Evolutionary conservation across 2,113 vertebrate species (phyloP), one percentile per base, ranked within the genome.

Genomic region (Nansenia antarctica): DNA sequence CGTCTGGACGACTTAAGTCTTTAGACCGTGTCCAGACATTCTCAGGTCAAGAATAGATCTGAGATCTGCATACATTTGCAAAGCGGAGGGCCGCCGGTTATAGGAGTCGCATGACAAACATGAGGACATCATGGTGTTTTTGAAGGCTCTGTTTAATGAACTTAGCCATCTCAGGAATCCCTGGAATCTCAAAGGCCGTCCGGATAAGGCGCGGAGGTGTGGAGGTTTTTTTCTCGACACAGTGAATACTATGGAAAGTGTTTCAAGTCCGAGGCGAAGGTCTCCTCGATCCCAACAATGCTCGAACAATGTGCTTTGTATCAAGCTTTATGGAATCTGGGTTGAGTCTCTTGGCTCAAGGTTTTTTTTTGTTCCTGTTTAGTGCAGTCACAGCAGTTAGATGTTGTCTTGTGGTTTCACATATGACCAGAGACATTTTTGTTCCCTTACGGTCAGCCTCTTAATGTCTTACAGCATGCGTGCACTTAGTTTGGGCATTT

Each of bases 401-500:
- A 61, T 74, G 62, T 55, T 26, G 57, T 30, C 60, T 24, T 32
- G 20, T 35, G 59, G 62, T 77, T 68, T 78, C 11, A 64, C 45
- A 67, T 77, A 72, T 45, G 67, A 71, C 54, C 14, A 1, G 69
- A 67, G 61, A 53, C 62, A 45, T 45, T 37, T 67, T 65, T 67
- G 15, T 71, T 58, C 57, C n/a, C 45, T 49, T 7, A 20, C 8
- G 39, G 39, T 42, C 14, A 42, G 39, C 68, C 18, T 81, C 29
- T 84, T n/a, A 87, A 87, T 86, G 67, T 68, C 77, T 68, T 29
- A 30, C 87, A 80, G 73, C 80, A 53, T 80, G 86, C 69, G 65
- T 71, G 67, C 80, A 83, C 78, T 88, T 79, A 87, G 76, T 81
- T 85, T 75, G 72, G 61, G 49, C 49, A 84, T 85, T 86, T 87